Percentiles rank a stretch among this genome's conserved stretches.
Evolutionary conservation across 2,888 invertebrate species (phyloP).

Genomic region (Chrysolina haemoptera): DNA sequence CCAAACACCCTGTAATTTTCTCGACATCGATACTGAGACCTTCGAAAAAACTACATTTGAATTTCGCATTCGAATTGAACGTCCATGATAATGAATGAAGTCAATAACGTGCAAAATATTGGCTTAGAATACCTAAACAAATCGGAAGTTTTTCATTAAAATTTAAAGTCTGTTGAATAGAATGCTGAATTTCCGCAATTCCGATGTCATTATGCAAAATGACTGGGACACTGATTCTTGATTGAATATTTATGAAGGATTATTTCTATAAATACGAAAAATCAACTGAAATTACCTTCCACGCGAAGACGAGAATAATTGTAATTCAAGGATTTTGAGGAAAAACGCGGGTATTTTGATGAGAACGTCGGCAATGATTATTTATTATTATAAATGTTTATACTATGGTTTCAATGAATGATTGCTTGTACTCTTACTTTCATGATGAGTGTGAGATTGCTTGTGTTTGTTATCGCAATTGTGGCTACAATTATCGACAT

Average conservation of each 20-base stretch:
- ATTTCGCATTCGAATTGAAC: not conserved
- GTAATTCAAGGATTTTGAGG: slow-evolving; percentile 25
- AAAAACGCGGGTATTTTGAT: not conserved
- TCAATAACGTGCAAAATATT: slow-evolving; percentile 33
- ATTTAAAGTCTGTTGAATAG: slow-evolving; percentile 25
- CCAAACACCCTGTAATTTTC: too few relatives aligned
- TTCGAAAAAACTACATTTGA: not conserved
- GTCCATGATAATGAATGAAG: not conserved
- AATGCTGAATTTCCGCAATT: slow-evolving; percentile 24
- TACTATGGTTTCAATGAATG: too few relatives aligned
- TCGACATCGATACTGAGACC: too few relatives aligned
- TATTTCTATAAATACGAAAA: slow-evolving; percentile 12
- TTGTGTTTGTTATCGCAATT: too few relatives aligned
- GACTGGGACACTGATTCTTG: slow-evolving; percentile 10
- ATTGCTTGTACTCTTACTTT: too few relatives aligned
- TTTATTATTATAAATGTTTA: not conserved
- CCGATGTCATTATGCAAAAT: slow-evolving; percentile 23
- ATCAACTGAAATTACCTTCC: not conserved
- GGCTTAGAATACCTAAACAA: slow-evolving; percentile 31
- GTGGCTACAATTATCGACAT: too few relatives aligned
- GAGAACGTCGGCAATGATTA: not conserved
- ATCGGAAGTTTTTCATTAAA: slow-evolving; percentile 32
- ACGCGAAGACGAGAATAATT: slow-evolving; percentile 15
- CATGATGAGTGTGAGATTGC: too few relatives aligned
- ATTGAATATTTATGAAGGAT: slow-evolving; percentile 19